Conservation (phyloP, 1,140 invertebrate genomes). For the Rhagoletis pomonella region DNA sequence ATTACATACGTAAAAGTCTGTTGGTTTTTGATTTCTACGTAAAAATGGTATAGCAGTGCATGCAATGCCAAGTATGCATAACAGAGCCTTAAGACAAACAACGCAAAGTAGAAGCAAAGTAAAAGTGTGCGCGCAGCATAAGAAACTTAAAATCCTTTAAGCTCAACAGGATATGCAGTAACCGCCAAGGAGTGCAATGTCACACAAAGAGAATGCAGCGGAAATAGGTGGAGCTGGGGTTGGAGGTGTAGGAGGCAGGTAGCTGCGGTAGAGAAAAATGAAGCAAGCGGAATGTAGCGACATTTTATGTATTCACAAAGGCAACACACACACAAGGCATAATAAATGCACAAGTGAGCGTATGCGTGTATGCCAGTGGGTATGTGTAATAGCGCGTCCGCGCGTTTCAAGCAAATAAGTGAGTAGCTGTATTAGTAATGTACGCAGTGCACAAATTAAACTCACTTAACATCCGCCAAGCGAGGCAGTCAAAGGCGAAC, state of each 20-base stretch:
- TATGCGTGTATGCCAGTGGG: background rate
- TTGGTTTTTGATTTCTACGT: no score
- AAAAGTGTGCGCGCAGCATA: background rate
- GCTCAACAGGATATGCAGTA: conserved; percentile 22
- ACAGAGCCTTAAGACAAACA: conserved; percentile 40
- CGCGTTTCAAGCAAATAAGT: background rate
- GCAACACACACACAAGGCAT: background rate
- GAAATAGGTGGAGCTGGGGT: background rate
- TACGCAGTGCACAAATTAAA: conserved; percentile 48
- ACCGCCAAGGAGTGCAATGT: background rate
- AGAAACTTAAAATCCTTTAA: conserved; percentile 25
- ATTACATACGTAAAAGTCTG: no score
- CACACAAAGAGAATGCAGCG: no score
- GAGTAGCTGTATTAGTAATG: conserved; percentile 29
- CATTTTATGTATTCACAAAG: conserved; percentile 46
- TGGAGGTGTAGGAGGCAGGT: no score
- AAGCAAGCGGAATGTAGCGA: background rate
- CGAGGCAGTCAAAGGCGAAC: background rate
- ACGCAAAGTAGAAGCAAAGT: background rate
- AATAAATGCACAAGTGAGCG: background rate
- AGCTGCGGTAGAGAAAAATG: no score
- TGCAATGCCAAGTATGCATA: no score
- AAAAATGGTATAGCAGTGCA: no score
- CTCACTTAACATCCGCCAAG: conserved; percentile 47
- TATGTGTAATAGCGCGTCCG: background rate